Percentiles rank a stretch among this genome's conserved stretches.
Evolutionary conservation across 2,797 vertebrate species (phyloP).

Genomic region (Crypturellus tataupa): DNA sequence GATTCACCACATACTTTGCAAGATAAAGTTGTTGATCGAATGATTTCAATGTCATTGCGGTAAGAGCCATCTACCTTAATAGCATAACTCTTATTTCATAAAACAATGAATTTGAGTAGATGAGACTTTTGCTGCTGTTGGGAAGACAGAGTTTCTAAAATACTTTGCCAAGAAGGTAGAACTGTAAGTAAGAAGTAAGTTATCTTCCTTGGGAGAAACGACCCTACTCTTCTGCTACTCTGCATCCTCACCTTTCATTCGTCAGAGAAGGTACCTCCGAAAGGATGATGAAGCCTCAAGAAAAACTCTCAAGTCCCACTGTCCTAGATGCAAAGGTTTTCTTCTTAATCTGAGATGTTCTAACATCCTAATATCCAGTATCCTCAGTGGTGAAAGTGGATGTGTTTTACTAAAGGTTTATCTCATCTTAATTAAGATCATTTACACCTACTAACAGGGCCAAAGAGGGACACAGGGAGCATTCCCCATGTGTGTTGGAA

Average conservation of each 20-base stretch:
- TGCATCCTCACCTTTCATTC: background rate
- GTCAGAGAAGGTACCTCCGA: background rate
- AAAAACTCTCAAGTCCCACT: background rate
- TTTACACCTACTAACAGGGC: background rate
- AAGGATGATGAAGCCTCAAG: background rate
- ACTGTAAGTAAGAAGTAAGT: no score
- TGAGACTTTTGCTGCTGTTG: background rate
- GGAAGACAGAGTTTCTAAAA: background rate
- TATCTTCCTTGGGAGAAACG: background rate
- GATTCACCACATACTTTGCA: background rate
- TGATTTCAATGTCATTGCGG: background rate
- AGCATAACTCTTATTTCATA: fast-evolving
- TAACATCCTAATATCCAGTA: background rate
- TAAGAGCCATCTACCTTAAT: background rate
- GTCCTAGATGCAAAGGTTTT: background rate
- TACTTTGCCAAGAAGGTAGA: background rate
- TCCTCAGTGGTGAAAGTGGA: background rate
- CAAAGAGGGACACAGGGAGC: background rate
- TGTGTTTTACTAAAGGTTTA: background rate
- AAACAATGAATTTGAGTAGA: background rate
- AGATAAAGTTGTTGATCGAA: background rate
- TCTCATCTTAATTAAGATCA: background rate
- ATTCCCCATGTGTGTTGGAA: background rate
- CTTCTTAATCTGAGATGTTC: background rate
- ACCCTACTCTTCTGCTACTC: background rate